Evolutionary conservation across 2,888 invertebrate genomes (phyloP).

Genomic region (Paralinhomoeus sp.): DNA sequence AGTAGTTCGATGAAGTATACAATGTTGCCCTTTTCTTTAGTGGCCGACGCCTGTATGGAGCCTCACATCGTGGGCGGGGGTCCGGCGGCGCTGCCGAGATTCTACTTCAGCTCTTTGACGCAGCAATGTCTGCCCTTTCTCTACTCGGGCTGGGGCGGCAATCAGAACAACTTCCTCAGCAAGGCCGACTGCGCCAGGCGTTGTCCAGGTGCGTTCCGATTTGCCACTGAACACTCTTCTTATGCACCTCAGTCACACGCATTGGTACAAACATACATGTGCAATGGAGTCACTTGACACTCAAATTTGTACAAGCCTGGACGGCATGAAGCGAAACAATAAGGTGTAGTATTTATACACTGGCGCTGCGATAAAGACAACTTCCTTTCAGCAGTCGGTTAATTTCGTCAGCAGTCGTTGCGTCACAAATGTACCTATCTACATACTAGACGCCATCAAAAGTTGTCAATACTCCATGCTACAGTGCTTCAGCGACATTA

Average conservation of each 20-base stretch:
- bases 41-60: slow-evolving; percentile 11
- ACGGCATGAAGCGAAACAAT: not conserved
- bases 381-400: too few relatives aligned
- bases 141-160: slow-evolving; percentile 5
- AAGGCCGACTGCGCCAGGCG: slow-evolving; percentile 3
- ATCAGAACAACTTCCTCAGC: slow-evolving; percentile 7
- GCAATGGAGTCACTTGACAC: not conserved
- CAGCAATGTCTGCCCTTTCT: slow-evolving; percentile 2
- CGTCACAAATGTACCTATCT: too few relatives aligned
- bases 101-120: slow-evolving; percentile 6
- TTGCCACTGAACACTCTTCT: not conserved
- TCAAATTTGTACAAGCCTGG: not conserved
- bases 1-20: not conserved
- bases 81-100: slow-evolving; percentile 8
- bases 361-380: too few relatives aligned
- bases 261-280: not conserved
- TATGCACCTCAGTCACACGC: not conserved
- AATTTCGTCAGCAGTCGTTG: too few relatives aligned
- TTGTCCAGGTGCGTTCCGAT: slow-evolving; percentile 4
- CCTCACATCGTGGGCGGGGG: slow-evolving; percentile 14
- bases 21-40: not conserved
- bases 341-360: too few relatives aligned
- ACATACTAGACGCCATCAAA: too few relatives aligned
- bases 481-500: too few relatives aligned
- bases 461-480: too few relatives aligned